Evolutionary conservation across 2,888 invertebrate genomes (phyloP), one percentile per base, ranked within the genome.

Genomic region (Kryphioiulus occultus): DNA sequence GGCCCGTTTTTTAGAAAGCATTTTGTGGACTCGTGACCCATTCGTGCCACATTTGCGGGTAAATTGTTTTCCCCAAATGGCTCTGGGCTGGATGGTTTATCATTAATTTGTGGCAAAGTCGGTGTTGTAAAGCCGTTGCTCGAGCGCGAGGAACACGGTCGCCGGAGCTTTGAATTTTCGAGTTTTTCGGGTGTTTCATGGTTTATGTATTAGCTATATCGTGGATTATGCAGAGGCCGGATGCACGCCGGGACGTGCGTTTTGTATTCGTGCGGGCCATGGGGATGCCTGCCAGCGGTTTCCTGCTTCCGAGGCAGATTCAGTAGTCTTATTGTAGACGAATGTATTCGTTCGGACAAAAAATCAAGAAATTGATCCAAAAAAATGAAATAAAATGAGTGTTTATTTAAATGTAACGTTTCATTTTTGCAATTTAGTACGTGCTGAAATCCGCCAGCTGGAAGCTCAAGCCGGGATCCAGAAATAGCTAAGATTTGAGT

Each of bases 381-480:
- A 68, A 39, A 42, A 39, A 84, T 84, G n/a, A 22, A 42, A 42
- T 84, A 42, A 84, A 84, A 35, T 84, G 17, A 84, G 42, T 84
- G 84, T 84, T 84, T 84, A 42, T 84, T 42, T 84, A 42, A 84
- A 22, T 9, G 26, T 68, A 0, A 7, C 26, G 26, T 68, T 68
- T 68, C 12, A 10, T 68, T 68, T 68, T 47, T 47, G 42, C 10
- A 19, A 19, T 35, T 2, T 35, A 35, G 35, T 7, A 7, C 35
- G 35, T 12, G 53, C 9, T 44, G 39, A 9, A 39, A 15, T 1
- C 12, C 44, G 12, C 0, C 12, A 44, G 12, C 5, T 4, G 44
- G 5, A 44, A 12, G 44, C 44, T 44, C 44, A 15, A 19, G 53
- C 19, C n/a, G 1, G 17, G 53, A 19, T 53, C 19, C n/a, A 5